Conservation (phyloP, 2,113 vertebrate species). For the Mirounga angustirostris region DNA sequence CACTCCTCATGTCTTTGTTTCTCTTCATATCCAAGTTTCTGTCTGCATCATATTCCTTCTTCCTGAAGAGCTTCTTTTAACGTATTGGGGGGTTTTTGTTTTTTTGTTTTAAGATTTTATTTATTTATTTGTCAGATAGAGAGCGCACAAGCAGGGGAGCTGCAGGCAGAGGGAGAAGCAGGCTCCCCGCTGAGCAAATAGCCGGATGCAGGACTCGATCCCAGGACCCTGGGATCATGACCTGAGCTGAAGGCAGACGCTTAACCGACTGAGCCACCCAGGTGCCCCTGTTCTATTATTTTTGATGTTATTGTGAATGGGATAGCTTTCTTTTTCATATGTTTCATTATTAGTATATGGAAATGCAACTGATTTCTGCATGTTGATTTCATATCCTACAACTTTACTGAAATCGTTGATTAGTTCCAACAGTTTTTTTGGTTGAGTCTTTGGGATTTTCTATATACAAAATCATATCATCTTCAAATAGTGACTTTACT, state of each 20-base stretch:
- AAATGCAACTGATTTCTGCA: background rate
- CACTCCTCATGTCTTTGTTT: background rate
- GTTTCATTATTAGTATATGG: background rate
- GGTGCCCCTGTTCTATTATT: background rate
- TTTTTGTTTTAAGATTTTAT: background rate
- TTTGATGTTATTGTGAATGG: background rate
- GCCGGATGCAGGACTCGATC: background rate
- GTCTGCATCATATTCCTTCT: background rate
- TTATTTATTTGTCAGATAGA: background rate
- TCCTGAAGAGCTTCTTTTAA: background rate
- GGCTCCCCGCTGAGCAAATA: too few relatives aligned
- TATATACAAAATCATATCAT: background rate
- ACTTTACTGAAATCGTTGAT: background rate
- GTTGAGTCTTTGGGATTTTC: background rate
- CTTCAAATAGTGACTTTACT: background rate
- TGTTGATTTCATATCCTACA: background rate
- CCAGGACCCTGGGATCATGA: background rate
- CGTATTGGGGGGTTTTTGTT: too few relatives aligned
- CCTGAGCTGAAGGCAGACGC: too few relatives aligned
- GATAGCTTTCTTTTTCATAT: background rate
- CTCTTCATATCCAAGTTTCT: background rate
- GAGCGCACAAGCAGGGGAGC: background rate
- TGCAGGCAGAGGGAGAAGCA: too few relatives aligned
- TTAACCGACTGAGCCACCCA: too few relatives aligned
- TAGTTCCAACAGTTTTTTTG: background rate